Percentiles rank a stretch among this genome's conserved stretches.
Conservation (phyloP, 1,140 invertebrate species). For the Ceratina calcarata region DNA sequence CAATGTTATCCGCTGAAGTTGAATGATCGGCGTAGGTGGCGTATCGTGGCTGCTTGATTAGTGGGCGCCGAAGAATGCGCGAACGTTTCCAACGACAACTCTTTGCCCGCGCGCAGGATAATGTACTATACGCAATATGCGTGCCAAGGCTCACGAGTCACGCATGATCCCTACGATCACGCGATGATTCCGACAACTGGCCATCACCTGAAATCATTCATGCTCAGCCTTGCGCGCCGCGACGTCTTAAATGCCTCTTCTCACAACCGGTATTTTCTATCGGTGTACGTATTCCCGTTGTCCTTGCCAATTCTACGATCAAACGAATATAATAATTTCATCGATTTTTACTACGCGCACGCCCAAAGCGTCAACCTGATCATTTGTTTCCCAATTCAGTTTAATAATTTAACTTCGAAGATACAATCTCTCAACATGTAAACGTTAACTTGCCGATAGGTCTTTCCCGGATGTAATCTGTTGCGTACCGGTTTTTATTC, state of each 20-base stretch:
- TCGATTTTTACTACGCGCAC: background rate
- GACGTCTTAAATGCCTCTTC: background rate
- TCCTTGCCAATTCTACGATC: constrained; percentile 22
- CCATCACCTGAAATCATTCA: constrained; percentile 9
- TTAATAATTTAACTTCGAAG: background rate
- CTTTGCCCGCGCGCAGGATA: constrained; percentile 4
- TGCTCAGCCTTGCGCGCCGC: constrained; percentile 1
- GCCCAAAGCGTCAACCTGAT: background rate
- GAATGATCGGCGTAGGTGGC: constrained; percentile 56
- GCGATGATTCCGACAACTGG: constrained; percentile 38
- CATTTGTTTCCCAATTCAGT: too few species aligned
- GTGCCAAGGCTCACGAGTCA: constrained; percentile 66
- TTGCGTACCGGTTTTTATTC: background rate
- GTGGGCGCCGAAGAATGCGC: constrained; percentile 48
- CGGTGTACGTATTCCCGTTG: background rate
- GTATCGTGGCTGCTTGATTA: constrained; percentile 45
- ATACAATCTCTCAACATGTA: background rate
- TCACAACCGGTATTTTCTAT: background rate
- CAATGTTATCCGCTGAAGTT: constrained; percentile 36
- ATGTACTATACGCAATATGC: constrained; percentile 46
- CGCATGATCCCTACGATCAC: constrained; percentile 47
- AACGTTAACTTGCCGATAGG: background rate
- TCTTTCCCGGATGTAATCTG: background rate
- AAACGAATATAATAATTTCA: constrained; percentile 1
- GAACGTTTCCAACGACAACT: constrained; percentile 49